These are phyloP conservation scores for Liasis olivaceus DNA, from an alignment of 2,797 vertebrate genomes.

Conservation along the genomic window DNA sequence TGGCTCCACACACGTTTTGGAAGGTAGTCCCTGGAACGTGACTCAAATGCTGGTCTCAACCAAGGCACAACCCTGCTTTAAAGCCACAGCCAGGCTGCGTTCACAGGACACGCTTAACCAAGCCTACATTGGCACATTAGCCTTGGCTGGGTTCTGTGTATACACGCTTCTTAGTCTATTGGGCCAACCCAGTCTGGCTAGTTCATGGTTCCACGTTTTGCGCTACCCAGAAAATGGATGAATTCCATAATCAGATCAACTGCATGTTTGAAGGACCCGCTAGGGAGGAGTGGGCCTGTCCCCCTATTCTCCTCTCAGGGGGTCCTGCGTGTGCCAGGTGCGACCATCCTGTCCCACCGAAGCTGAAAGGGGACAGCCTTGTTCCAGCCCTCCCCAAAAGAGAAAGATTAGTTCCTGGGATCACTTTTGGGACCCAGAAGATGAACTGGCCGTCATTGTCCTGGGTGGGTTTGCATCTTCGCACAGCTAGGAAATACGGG, in stretches of 20 bases:
- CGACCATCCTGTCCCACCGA: not conserved
- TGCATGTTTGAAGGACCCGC: too few species aligned
- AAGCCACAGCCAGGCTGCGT: not conserved
- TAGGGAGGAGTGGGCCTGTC: too few species aligned
- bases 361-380: too few species aligned
- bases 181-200: not conserved
- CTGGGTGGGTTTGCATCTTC: not conserved
- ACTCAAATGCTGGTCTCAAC: not conserved
- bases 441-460: not conserved
- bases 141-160: not conserved
- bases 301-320: not conserved
- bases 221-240: not conserved
- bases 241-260: not conserved
- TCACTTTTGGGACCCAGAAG: not conserved
- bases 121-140: not conserved
- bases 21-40: not conserved
- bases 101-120: not conserved
- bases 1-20: not conserved
- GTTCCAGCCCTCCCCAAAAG: too few species aligned
- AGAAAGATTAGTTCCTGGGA: not conserved
- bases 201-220: not conserved
- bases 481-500: not conserved
- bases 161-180: not conserved
- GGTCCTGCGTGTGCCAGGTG: too few species aligned
- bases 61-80: not conserved